Percentiles rank a stretch among this genome's conserved stretches.
Evolutionary conservation across 1,140 invertebrate genomes (phyloP).

Genomic region (Neocloeon triangulifer): DNA sequence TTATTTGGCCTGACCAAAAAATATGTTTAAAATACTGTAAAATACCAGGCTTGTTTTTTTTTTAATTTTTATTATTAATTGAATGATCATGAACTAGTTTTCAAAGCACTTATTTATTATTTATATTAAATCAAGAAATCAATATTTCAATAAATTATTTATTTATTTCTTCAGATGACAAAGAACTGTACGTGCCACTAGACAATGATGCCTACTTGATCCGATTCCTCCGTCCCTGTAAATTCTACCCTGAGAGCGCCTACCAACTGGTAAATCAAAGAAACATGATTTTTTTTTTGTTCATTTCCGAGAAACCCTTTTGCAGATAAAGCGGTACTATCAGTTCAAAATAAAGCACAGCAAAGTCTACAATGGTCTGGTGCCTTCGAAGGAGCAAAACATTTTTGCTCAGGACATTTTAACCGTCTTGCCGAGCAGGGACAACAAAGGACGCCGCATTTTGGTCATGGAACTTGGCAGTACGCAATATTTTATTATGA

Average conservation of each 20-base stretch:
- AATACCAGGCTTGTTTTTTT: no score
- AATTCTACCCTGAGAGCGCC: slow-evolving; percentile 59
- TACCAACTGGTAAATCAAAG: slow-evolving; percentile 29
- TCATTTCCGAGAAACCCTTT: no score
- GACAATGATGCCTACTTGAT: slow-evolving; percentile 50
- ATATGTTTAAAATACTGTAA: no score
- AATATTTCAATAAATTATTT: slow-evolving; percentile 4
- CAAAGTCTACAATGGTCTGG: slow-evolving; percentile 40
- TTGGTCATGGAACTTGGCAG: slow-evolving; percentile 55
- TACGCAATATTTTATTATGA: slow-evolving; percentile 20
- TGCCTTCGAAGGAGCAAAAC: slow-evolving; percentile 45
- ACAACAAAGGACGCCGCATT: slow-evolving; percentile 46
- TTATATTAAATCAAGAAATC: slow-evolving; percentile 1
- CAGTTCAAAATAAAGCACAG: slow-evolving; percentile 51
- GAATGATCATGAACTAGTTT: no score
- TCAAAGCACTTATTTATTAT: slow-evolving; percentile 2
- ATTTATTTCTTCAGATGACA: slow-evolving; percentile 32
- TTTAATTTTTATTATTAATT: slow-evolving; percentile 5
- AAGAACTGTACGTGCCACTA: slow-evolving; percentile 36
- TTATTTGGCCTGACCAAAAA: no score
- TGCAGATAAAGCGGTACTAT: slow-evolving; percentile 54
- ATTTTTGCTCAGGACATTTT: slow-evolving; percentile 56
- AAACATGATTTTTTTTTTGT: no score
- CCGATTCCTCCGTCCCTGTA: slow-evolving; percentile 49
- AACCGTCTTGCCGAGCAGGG: slow-evolving; percentile 46